These are phyloP conservation scores for Lissonota sp. DNA, from an alignment of 2,888 invertebrate genomes.

Conservation along the genomic window DNA sequence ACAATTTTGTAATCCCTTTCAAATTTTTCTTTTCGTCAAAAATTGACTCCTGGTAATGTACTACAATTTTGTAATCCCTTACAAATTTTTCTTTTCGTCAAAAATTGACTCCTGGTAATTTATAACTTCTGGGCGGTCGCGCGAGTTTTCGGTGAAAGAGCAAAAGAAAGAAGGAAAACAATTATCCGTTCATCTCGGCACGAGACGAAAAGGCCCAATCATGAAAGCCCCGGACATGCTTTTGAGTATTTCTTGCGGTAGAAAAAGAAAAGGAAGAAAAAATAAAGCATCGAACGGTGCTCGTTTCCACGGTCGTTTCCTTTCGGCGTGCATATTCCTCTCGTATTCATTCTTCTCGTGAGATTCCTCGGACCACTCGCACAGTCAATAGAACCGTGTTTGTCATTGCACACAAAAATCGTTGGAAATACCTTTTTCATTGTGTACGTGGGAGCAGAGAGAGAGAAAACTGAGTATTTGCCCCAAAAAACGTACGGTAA, in stretches of 20 bases:
- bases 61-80: not conserved
- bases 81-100: not conserved
- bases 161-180: not conserved
- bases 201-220: not conserved
- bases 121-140: not conserved
- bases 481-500: not conserved
- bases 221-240: not conserved
- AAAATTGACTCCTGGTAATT: not conserved
- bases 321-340: slow-evolving; percentile 16
- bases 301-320: not conserved
- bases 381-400: slow-evolving; percentile 20
- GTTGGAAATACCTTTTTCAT: slow-evolving; percentile 49
- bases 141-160: not conserved
- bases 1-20: not conserved
- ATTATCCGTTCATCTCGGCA: not conserved
- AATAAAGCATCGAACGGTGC: not conserved
- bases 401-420: slow-evolving; percentile 53
- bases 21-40: not conserved
- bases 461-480: not conserved
- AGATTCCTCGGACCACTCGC: slow-evolving; percentile 2
- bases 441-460: slow-evolving; percentile 43
- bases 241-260: not conserved
- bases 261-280: not conserved
- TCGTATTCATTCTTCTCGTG: not conserved
- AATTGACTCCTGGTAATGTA: not conserved